Evolutionary conservation across 1,140 invertebrate species (phyloP), one percentile per base, ranked within the genome.

Genomic region (Tetramorium parvispinum): DNA sequence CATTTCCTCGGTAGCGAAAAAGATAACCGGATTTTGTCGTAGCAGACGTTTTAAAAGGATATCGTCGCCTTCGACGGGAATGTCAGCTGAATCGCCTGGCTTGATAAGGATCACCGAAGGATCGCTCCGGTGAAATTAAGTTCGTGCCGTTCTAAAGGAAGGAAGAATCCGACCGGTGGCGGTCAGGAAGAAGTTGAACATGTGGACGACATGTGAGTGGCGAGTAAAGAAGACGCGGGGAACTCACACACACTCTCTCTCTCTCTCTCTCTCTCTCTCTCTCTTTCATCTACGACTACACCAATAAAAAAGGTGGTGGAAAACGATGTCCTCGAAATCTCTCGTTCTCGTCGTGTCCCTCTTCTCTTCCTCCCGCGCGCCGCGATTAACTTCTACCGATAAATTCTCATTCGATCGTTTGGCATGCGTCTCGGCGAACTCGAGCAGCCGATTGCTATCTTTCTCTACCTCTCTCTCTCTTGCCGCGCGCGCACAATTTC

Each of bases 371-470:
- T 7, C 55, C 49, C 57, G 27, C 49, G 49, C 49, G 18, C 71
- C 55, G 40, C 90, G 87, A 91, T 91, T 86, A 87, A 87, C 43
- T 77, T 46, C 8, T 66, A 3, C n/a, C 85, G 40, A 91, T 91
- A 91, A 91, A 91, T 91, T 90, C 85, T 88, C 51, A 21, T 40
- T n/a, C 57, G 73, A 83, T 86, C 87, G 81, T 89, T 88, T 40
- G 49, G 49, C 49, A 85, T 87, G 85, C 87, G 85, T 71, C 85
- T 77, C 57, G 68, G n/a, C 75, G 75, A 88, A 86, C 51, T 86
- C 82, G 46, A 66, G 71, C 73, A 49, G 10, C 59, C 73, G 87
- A 79, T 89, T 73, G 32, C 24, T 37, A 16, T 63, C 76, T 66
- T 27, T 55, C 21, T 11, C 32, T 40, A 18, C 37, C 32, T 65